Conservation (phyloP, 2,113 vertebrate genomes). For the Zootoca vivipara region DNA sequence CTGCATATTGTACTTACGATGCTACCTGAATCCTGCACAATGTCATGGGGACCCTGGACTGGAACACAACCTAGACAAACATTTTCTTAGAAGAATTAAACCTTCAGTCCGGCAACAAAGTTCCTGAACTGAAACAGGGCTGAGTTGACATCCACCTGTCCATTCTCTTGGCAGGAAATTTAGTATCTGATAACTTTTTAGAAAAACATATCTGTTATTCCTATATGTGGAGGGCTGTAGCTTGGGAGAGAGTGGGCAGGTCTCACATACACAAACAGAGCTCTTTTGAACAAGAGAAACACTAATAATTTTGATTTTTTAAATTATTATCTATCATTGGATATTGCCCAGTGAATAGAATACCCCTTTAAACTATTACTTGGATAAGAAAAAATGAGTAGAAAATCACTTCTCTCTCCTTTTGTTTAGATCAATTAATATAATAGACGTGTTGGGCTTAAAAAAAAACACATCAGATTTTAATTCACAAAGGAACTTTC, state of each 20-base stretch:
- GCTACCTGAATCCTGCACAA: neutral
- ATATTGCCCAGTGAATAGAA: neutral
- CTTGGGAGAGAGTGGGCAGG: too few species aligned
- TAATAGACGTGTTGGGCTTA: neutral
- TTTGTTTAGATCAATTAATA: neutral
- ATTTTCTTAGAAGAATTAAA: neutral
- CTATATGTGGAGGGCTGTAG: too few species aligned
- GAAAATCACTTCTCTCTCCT: neutral
- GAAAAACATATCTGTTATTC: neutral
- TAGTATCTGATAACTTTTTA: neutral
- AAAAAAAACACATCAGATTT: neutral
- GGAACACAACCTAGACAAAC: neutral
- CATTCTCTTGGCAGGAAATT: neutral
- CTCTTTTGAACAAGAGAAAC: too few species aligned
- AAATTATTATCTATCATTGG: too few species aligned
- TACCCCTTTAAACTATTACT: neutral
- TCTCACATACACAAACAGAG: too few species aligned
- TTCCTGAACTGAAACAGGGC: neutral
- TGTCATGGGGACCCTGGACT: neutral
- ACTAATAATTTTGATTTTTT: too few species aligned
- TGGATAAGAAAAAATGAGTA: constrained; percentile 12
- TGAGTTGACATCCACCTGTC: neutral
- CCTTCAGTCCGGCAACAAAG: neutral
- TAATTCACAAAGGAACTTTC: neutral
- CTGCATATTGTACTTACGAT: too few species aligned